A percentile compares a stretch with the other conserved stretches of the same genome.
Conservation (phyloP, 2,113 vertebrate genomes). For the Daphoenositta chrysoptera region DNA sequence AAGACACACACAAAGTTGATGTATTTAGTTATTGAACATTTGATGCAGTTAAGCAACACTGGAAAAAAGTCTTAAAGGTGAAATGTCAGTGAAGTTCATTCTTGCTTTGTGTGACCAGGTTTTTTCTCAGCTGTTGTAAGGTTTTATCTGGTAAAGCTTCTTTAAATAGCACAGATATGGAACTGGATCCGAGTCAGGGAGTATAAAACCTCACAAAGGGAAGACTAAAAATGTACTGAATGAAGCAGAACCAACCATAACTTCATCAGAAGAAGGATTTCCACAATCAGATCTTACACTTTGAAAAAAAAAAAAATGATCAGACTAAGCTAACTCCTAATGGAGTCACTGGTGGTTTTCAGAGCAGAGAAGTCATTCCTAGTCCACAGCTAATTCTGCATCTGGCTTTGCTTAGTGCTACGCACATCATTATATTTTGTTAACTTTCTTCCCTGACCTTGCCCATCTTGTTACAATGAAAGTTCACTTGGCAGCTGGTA, state of each 20-base stretch:
- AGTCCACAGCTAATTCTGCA: not conserved
- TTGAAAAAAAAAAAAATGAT: not conserved
- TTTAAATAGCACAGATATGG: not conserved
- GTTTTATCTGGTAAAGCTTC: not conserved
- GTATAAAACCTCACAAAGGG: not conserved
- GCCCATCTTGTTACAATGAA: not conserved
- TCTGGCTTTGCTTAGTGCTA: not conserved
- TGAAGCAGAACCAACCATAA: not conserved
- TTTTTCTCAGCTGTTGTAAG: not conserved
- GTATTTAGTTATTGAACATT: not conserved
- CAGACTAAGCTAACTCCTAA: not conserved
- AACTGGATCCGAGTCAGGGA: not conserved
- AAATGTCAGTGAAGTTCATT: not conserved
- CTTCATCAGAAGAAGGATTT: not conserved
- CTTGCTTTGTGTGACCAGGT: not conserved
- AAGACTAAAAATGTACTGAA: not conserved
- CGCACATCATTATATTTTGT: not conserved
- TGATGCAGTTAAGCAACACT: not conserved
- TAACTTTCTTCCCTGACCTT: not conserved
- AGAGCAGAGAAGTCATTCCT: not conserved
- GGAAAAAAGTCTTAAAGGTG: not conserved
- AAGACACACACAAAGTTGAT: not conserved
- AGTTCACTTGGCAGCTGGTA: not conserved
- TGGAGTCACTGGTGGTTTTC: not conserved
- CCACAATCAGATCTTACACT: not conserved